Conservation (phyloP, 2,888 invertebrate genomes). For the Luperina testacea region DNA sequence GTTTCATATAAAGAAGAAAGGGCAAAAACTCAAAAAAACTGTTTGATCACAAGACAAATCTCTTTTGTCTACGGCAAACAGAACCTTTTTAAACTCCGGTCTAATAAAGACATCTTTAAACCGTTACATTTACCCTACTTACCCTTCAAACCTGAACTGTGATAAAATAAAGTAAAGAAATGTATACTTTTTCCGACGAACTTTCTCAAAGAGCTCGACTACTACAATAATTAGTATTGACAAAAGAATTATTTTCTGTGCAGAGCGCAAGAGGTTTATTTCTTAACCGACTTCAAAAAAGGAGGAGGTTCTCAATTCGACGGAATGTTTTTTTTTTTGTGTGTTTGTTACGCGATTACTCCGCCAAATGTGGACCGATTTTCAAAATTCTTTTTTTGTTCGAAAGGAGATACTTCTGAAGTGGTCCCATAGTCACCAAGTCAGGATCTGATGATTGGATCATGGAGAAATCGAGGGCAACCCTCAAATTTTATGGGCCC, state of each 20-base stretch:
- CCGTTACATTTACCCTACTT: background rate
- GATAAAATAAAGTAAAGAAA: slow-evolving; percentile 20
- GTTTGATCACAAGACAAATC: background rate
- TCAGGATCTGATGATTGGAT: too few species aligned
- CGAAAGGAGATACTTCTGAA: too few species aligned
- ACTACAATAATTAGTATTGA: slow-evolving; percentile 31
- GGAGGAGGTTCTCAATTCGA: too few species aligned
- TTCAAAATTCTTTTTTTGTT: too few species aligned
- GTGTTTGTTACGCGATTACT: too few species aligned
- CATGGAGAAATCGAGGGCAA: too few species aligned
- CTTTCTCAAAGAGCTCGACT: slow-evolving; percentile 19
- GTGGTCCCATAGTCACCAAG: too few species aligned
- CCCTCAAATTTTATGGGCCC: too few species aligned
- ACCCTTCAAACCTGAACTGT: background rate
- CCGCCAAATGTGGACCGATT: too few species aligned
- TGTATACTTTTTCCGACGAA: background rate
- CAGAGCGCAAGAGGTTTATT: background rate
- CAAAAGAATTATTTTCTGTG: slow-evolving; percentile 15
- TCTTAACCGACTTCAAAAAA: too few species aligned
- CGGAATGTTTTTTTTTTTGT: too few species aligned
- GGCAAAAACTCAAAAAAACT: background rate
- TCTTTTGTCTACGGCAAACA: background rate
- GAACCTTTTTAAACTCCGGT: background rate
- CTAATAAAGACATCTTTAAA: background rate
- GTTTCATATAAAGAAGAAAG: too few species aligned